phyloP scores from a whole-genome alignment of 30 jellyfish, hydroid and myxozoan genomes.

The Turritopsis dohrnii region DNA sequence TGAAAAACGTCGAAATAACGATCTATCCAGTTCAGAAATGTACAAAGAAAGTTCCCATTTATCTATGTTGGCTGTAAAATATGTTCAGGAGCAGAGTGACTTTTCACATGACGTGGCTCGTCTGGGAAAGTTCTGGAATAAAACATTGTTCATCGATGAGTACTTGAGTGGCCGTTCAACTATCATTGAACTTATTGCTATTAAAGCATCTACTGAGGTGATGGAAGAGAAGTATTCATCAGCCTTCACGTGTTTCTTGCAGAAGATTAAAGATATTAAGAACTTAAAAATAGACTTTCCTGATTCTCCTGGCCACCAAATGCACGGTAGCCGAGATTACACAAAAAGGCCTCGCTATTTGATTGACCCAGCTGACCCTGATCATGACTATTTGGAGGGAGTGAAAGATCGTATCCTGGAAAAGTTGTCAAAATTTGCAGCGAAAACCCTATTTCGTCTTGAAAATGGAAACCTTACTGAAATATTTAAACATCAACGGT shows the following conservation, averaged over 20 bases:
- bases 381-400: neutral
- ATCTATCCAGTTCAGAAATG: neutral
- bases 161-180: conserved; percentile 10
- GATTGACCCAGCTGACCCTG: conserved; percentile 16
- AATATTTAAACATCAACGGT: neutral
- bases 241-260: neutral
- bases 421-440: neutral
- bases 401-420: neutral
- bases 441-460: neutral
- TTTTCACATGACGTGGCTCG: conserved; percentile 17
- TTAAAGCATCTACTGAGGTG: neutral
- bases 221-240: neutral
- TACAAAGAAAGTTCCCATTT: neutral
- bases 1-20: neutral
- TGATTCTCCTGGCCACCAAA: no score
- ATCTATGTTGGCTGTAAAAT: neutral
- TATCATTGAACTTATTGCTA: conserved; percentile 14
- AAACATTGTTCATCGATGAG: neutral
- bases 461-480: neutral
- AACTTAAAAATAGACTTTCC: neutral
- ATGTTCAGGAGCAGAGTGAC: neutral
- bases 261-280: neutral
- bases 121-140: conserved; percentile 10
- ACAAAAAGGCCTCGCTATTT: neutral
- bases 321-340: neutral